phyloP scores from a whole-genome alignment of 2,797 vertebrate genomes.

The Typhlichthys eigenmanni region DNA sequence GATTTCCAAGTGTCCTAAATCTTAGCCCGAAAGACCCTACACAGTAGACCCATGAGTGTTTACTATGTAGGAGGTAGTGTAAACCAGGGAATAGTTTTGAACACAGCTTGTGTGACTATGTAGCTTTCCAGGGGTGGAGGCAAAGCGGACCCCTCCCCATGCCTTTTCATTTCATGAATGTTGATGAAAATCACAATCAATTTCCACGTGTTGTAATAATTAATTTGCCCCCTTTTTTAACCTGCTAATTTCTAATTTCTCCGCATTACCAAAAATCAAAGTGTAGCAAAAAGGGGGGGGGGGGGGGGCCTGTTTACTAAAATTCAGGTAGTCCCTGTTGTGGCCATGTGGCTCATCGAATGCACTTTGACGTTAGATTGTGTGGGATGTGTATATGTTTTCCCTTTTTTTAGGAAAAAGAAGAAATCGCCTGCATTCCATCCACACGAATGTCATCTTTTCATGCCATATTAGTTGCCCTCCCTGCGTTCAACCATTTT shows the following conservation, averaged over 20 bases:
- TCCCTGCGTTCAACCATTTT: conserved; percentile 34
- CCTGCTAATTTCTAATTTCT: conserved; percentile 29
- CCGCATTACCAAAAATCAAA: conserved; percentile 70
- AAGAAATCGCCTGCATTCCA: conserved; percentile 77
- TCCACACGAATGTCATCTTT: conserved; percentile 73
- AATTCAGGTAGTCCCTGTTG: conserved; percentile 19
- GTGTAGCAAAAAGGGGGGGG: conserved; percentile 65
- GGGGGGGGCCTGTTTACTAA: conserved; percentile 37
- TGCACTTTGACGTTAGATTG: conserved; percentile 83
- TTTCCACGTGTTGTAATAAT: conserved; percentile 49
- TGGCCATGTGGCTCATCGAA: conserved; percentile 67
- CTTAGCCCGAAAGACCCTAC: no score
- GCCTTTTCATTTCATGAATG: conserved; percentile 63
- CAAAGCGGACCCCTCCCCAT: neutral
- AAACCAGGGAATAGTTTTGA: no score
- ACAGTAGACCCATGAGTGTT: no score
- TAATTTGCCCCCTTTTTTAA: conserved; percentile 22
- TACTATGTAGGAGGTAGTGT: no score
- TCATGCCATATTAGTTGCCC: conserved; percentile 46
- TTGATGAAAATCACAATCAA: conserved; percentile 72
- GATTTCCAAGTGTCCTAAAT: no score
- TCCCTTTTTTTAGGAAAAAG: conserved; percentile 1
- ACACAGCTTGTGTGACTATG: neutral
- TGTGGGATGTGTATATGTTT: conserved; percentile 72
- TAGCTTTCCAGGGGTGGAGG: conserved; percentile 59